Percentiles rank a stretch among this genome's conserved stretches.
Evolutionary conservation across 1,140 invertebrate species (phyloP).

Genomic region (Drosophila kanapiae): DNA sequence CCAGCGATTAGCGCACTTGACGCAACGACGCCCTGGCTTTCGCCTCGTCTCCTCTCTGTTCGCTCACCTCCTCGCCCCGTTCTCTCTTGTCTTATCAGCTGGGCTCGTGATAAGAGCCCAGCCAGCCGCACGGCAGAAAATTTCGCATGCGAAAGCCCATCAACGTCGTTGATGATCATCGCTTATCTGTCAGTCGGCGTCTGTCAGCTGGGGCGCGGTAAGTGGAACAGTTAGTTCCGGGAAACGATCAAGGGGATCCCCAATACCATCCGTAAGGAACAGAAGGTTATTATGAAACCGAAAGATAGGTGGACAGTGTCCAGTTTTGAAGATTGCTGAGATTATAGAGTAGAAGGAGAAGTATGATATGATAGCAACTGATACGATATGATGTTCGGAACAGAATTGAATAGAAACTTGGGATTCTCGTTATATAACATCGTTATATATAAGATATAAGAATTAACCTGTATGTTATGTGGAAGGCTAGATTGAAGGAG

Average conservation of each 20-base stretch:
- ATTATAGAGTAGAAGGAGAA: not conserved
- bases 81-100: slow-evolving; percentile 65
- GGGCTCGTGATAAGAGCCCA: slow-evolving; percentile 59
- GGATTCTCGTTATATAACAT: not conserved
- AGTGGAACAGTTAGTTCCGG: slow-evolving; percentile 42
- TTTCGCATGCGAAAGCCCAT: slow-evolving; percentile 23
- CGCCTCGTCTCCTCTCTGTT: slow-evolving; percentile 5
- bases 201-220: slow-evolving; percentile 24
- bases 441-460: not conserved
- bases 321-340: not conserved
- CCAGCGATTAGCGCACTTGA: slow-evolving; percentile 70
- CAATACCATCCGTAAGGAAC: not conserved
- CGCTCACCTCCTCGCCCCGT: not conserved
- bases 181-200: slow-evolving; percentile 31
- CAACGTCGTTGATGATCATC: slow-evolving; percentile 26
- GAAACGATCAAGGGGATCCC: slow-evolving; percentile 22
- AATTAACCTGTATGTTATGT: not conserved
- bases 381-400: not conserved
- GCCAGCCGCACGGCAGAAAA: slow-evolving; percentile 22
- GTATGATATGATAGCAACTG: not conserved
- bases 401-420: not conserved
- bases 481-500: not conserved
- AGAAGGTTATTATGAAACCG: not conserved
- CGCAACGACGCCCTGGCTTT: slow-evolving; percentile 33
- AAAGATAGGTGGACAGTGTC: not conserved